A percentile compares a stretch with the other conserved stretches of the same genome.
Evolutionary conservation across 1,140 invertebrate genomes (phyloP).

Genomic region (Aphaenogaster ashmeadi): DNA sequence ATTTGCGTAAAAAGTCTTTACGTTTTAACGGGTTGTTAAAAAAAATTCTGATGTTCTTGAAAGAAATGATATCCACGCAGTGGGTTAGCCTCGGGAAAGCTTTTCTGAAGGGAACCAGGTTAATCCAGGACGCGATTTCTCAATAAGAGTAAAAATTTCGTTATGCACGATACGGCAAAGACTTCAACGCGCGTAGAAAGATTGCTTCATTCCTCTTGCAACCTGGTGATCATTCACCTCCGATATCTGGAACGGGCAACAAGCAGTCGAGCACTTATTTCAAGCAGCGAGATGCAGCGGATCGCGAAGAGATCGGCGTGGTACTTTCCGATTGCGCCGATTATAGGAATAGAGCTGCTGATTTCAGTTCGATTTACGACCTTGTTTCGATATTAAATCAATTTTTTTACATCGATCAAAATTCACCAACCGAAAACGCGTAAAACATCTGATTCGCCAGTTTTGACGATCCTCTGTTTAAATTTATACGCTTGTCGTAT

Average conservation of each 20-base stretch:
- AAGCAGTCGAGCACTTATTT: constrained; percentile 11
- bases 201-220: neutral
- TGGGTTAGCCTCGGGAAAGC: neutral
- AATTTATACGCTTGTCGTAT: neutral
- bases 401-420: neutral
- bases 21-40: neutral
- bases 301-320: constrained; percentile 14
- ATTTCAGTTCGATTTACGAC: neutral
- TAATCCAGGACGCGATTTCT: constrained; percentile 3
- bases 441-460: neutral
- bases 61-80: neutral
- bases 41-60: neutral
- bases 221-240: constrained; percentile 35
- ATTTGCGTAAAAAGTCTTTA: neutral
- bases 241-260: constrained; percentile 15
- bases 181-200: constrained; percentile 21
- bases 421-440: neutral
- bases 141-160: constrained; percentile 9
- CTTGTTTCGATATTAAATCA: neutral
- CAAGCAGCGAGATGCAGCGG: constrained; percentile 12
- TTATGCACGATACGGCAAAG: neutral
- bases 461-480: neutral
- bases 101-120: neutral
- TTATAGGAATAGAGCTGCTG: neutral
- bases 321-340: neutral